Conservation (phyloP, 2,113 vertebrate genomes). For the Oxygymnocypris stewartii region DNA sequence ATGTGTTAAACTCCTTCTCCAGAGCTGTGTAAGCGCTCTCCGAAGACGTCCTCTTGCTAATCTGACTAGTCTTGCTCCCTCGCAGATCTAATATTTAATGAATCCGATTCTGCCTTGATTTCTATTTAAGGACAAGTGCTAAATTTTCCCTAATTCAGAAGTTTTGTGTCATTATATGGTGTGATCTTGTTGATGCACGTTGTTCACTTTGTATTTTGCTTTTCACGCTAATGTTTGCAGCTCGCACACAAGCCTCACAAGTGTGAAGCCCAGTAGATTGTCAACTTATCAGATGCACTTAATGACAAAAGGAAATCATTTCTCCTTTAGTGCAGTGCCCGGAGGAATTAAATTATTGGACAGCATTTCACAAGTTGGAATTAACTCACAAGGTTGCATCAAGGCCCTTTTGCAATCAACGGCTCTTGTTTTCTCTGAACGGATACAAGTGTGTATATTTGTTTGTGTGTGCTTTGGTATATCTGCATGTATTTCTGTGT, state of each 20-base stretch:
- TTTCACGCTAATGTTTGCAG: not conserved
- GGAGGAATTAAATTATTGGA: constrained; percentile 17
- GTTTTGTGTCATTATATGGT: not conserved
- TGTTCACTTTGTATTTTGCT: not conserved
- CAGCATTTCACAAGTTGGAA: constrained; percentile 30
- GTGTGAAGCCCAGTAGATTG: constrained; percentile 25
- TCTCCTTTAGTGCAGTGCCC: not conserved
- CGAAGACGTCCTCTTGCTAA: constrained; percentile 12
- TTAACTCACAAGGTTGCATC: constrained; percentile 45
- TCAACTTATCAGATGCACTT: constrained; percentile 28
- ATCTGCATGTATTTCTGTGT: not conserved
- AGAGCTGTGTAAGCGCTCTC: constrained; percentile 16
- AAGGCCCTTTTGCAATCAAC: constrained; percentile 3
- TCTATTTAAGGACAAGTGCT: not conserved
- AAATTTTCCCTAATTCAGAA: not conserved
- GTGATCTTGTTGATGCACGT: not conserved
- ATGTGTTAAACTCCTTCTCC: constrained; percentile 34
- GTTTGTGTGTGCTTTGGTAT: not conserved
- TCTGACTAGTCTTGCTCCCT: constrained; percentile 34
- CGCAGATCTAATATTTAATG: constrained; percentile 33
- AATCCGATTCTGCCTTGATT: constrained; percentile 20
- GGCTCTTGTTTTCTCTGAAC: not conserved
- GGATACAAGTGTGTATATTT: not conserved
- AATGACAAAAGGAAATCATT: constrained; percentile 27
- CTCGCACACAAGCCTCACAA: not conserved